phyloP scores from a whole-genome alignment of 2,888 invertebrate species.

The Tetragonisca angustula region DNA sequence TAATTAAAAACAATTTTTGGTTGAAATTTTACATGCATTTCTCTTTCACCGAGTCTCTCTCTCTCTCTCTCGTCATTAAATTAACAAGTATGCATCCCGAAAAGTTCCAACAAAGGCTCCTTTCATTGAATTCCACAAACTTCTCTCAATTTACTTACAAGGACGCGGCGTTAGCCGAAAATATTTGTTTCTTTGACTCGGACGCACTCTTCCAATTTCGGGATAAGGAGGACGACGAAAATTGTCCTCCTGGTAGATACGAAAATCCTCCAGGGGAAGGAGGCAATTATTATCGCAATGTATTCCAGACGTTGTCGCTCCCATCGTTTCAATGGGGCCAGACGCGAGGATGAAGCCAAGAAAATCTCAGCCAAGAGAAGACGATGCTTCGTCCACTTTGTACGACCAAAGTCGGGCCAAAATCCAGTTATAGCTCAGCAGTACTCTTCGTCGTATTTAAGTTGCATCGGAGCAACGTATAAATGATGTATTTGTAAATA shows the following conservation, averaged over 20 bases:
- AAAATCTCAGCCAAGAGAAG: neutral
- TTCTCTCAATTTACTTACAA: neutral
- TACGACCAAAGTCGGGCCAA: neutral
- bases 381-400: neutral
- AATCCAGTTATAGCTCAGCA: neutral
- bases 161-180: neutral
- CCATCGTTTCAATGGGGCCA: neutral
- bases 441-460: neutral
- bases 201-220: neutral
- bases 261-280: neutral
- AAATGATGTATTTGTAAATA: conserved; percentile 18
- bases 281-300: conserved; percentile 25
- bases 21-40: neutral
- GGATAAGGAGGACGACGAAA: neutral
- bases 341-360: conserved; percentile 15
- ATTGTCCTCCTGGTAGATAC: neutral
- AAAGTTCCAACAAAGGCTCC: neutral
- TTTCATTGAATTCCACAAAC: neutral
- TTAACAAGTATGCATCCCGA: too few relatives aligned
- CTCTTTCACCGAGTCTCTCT: neutral
- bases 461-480: neutral
- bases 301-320: conserved; percentile 8
- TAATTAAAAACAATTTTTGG: too few relatives aligned
- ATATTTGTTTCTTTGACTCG: too few relatives aligned
- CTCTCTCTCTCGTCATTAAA: neutral